Base-by-base conservation (phyloP, 2,888 invertebrate genomes). In the Nysson spinosus region DNA sequence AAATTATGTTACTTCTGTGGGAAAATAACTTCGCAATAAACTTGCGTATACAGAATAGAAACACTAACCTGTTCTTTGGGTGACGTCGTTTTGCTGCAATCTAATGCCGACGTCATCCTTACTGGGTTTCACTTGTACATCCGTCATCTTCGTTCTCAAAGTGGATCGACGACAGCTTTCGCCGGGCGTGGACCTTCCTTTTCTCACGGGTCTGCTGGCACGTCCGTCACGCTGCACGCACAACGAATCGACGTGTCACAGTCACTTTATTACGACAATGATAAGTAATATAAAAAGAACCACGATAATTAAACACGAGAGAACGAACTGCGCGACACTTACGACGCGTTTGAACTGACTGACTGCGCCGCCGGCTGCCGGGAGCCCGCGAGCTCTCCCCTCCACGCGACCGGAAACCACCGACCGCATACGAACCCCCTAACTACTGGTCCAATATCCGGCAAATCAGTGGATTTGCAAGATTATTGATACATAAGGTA, bases 291-390 rank as follows among this genome's bases (percentile, higher is more conserved):
- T n/a, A n/a, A n/a, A n/a, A n/a, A n/a, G n/a, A 7, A 30, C 30
- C 9, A n/a, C 35, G 24, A 46, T 14, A 16, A n/a, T n/a, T n/a
- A n/a, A n/a, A 50, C 24, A 34, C 20, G 14, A 24, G 16, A 30
- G 46, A 37, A 51, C 46, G 62, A 55, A 54, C 64, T 70, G 56
- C 69, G 69, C 69, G 62, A 67, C 72, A 67, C 75, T 78, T 65
- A 54, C 67, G 70, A 72, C 67, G 68, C 82, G 83, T 85, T 85
- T 85, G 75, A 84, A 84, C 80, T 70, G 72, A 80, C 80, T 84
- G 79, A 22, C 75, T 69, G 70, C 75, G 57, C 72, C 76, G 77
- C 76, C 81, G 77, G 78, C 76, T 68, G 70, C 75, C 80, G 82
- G 77, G 75, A 65, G 74, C 72, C 24, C 60, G 62, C 79, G 70